Percentiles rank a stretch among this genome's conserved stretches.
Evolutionary conservation across 2,797 vertebrate genomes (phyloP).

Genomic region (Pygocentrus nattereri): DNA sequence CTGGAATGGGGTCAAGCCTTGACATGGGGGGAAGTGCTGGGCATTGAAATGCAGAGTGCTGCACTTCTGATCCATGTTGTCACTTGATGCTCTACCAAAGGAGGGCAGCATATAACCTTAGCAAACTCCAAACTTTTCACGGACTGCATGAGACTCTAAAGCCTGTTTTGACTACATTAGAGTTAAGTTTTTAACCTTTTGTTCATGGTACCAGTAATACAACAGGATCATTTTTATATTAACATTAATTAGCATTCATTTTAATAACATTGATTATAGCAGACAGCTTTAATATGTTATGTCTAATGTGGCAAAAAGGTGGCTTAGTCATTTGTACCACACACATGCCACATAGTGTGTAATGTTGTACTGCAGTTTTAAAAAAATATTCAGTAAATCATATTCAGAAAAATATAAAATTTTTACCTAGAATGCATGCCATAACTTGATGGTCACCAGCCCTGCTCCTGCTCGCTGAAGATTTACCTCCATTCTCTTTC

Average conservation of each 20-base stretch:
- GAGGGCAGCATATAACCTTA: constrained; percentile 23
- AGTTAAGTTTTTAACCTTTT: not conserved
- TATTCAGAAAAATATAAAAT: not conserved
- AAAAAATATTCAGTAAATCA: not conserved
- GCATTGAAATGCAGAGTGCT: constrained; percentile 8
- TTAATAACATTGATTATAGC: not conserved
- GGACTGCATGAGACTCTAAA: not conserved
- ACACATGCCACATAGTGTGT: not conserved
- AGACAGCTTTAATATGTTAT: not conserved
- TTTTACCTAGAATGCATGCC: too few species aligned
- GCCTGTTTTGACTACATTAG: not conserved
- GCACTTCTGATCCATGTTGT: not conserved
- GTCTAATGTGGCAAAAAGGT: too few species aligned
- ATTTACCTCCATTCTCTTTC: too few species aligned
- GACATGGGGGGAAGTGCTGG: constrained; percentile 9
- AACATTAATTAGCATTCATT: not conserved
- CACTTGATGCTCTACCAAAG: constrained; percentile 16
- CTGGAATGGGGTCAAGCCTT: constrained; percentile 14
- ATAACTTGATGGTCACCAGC: too few species aligned
- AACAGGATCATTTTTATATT: not conserved
- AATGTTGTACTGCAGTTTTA: not conserved
- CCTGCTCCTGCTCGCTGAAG: too few species aligned
- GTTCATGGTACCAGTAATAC: not conserved
- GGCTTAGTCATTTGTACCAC: too few species aligned
- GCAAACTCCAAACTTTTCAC: not conserved